Conservation (phyloP, 2,797 vertebrate genomes). For the Cryptoprocta ferox region DNA sequence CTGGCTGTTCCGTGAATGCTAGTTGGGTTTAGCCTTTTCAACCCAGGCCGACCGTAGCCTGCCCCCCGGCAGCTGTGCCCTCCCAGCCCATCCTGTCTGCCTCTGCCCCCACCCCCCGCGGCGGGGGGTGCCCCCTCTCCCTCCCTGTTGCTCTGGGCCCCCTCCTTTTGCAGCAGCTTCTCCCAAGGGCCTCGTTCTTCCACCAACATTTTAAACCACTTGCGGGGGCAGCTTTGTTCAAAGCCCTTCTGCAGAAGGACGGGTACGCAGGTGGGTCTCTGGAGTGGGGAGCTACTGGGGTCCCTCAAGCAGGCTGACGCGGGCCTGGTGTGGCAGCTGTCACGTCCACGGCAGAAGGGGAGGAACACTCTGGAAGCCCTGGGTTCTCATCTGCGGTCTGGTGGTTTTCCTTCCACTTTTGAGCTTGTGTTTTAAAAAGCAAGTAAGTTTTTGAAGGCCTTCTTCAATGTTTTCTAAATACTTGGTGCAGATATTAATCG, state of each 20-base stretch:
- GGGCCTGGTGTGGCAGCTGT: neutral
- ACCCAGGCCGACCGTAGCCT: neutral
- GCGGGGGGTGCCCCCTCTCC: neutral
- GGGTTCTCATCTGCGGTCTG: neutral
- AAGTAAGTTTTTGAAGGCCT: neutral
- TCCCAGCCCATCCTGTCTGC: neutral
- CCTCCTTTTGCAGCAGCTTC: neutral
- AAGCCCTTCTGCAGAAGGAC: neutral
- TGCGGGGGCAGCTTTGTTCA: neutral
- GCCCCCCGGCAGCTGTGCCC: no score
- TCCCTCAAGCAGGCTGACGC: neutral
- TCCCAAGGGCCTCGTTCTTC: neutral
- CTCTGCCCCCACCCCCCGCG: neutral
- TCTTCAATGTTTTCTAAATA: neutral
- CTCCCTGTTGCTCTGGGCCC: neutral
- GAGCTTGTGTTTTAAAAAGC: neutral
- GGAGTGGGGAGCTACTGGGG: neutral
- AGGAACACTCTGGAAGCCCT: rapidly evolving
- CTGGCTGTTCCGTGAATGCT: neutral
- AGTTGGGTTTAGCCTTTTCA: neutral
- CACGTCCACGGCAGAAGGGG: rapidly evolving
- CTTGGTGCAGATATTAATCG: neutral
- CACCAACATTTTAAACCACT: neutral
- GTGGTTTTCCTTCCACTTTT: neutral
- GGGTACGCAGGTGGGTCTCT: neutral